A percentile compares a stretch with the other conserved stretches of the same genome.
Conservation (phyloP, 2,888 invertebrate species). For the Subacronicta megacephala region DNA sequence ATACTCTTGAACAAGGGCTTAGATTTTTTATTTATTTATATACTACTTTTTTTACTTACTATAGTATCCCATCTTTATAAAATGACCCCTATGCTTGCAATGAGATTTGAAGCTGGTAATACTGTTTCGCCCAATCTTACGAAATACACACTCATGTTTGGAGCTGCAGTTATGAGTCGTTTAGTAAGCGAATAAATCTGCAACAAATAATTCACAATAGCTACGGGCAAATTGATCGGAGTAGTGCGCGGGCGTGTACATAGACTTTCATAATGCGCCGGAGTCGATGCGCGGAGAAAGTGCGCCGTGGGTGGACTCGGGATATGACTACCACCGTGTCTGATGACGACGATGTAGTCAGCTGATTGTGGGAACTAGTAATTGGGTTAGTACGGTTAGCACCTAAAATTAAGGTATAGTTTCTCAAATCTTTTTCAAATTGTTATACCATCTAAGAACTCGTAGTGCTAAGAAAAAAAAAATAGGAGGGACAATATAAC, state of each 20-base stretch:
- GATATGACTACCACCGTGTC: conserved; percentile 42
- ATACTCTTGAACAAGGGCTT: too few species aligned
- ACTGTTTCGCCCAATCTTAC: conserved; percentile 12
- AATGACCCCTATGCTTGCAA: too few species aligned
- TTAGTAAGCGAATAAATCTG: conserved; percentile 47
- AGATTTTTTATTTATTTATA: too few species aligned
- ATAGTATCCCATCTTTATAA: too few species aligned
- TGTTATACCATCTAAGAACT: too few species aligned
- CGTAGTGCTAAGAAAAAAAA: too few species aligned
- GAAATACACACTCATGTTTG: conserved; percentile 21
- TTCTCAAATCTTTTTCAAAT: too few species aligned
- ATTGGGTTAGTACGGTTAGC: conserved; percentile 38
- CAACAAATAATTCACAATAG: conserved; percentile 48
- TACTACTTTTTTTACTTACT: too few species aligned
- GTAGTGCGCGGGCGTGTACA: conserved; percentile 68
- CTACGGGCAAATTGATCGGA: conserved; percentile 68
- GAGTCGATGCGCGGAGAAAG: conserved; percentile 49
- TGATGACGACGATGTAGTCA: conserved; percentile 31
- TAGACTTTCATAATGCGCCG: conserved; percentile 61
- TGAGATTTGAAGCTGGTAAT: too few species aligned
- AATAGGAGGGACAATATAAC: too few species aligned
- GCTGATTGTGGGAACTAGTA: conserved; percentile 49
- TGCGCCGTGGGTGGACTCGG: conserved; percentile 60
- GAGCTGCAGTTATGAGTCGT: conserved; percentile 28
- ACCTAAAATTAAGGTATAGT: too few species aligned